Base-by-base conservation (phyloP, 2,888 invertebrate genomes). In the Drosophila fulvimacula region DNA sequence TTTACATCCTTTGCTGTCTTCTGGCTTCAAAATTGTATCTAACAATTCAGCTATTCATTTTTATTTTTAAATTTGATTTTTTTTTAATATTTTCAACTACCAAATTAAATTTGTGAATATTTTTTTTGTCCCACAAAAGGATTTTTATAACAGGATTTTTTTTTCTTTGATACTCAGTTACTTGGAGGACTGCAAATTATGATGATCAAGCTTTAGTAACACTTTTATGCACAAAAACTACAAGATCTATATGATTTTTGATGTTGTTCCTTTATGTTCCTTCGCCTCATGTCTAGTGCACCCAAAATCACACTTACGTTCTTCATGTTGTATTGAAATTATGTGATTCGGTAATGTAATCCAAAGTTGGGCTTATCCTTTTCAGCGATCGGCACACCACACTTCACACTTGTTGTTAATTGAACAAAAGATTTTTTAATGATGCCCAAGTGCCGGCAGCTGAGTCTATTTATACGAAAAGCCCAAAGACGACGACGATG, bases 361-460 rank as follows among this genome's bases (percentile, higher is more conserved):
- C 82, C 83, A 73, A 80, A 66, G 64, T 49, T 61, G 64, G 52
- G 48, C 44, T 60, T 85, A 82, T 82, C 82, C 88, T 79, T 73
- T 69, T 42, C 66, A 63, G 70, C 71, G 63, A 56, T 51, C 46
- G 53, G 41, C 59, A 56, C 71, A 64, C 71, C 71, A 79, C 79
- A 79, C 64, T 69, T 77, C 68, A 69, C 77, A 76, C 79, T 85
- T 83, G 90, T 88, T 90, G 85, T 89, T 90, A 88, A 91, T 88
- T 90, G 92, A 91, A 91, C 91, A 90, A 90, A 87, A 84, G 91
- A 87, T 90, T 83, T 89, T 90, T 91, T 92, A 92, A 92, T 92
- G 92, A 92, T 92, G 82, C 88, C 89, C 84, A 91, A 90, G 70
- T 91, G 90, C 92, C 91, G 91, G 91, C 90, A 90, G 88, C 80